phyloP scores from a whole-genome alignment of 2,113 vertebrate genomes.

The Aspiorhynchus laticeps region DNA sequence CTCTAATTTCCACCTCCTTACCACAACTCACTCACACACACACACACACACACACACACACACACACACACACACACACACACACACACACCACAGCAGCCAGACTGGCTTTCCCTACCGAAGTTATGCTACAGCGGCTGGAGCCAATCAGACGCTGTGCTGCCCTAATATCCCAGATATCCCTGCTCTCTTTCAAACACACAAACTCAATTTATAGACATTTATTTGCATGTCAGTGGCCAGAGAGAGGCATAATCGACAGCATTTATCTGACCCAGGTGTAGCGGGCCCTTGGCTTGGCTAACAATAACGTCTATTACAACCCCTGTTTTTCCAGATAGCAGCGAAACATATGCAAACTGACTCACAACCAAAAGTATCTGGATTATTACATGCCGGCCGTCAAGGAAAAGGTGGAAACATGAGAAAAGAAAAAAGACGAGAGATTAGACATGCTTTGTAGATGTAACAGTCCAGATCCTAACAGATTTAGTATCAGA shows the following conservation, averaged over 20 bases:
- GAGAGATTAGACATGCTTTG: conserved; percentile 69
- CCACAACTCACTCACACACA: background rate
- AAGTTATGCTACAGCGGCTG: conserved; percentile 91
- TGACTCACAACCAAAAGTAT: conserved; percentile 79
- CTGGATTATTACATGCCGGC: conserved; percentile 76
- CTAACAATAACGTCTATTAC: conserved; percentile 77
- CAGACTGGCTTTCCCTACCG: conserved; percentile 92
- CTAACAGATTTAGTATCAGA: conserved; percentile 67
- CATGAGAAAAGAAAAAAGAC: conserved; percentile 76
- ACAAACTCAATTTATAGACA: conserved; percentile 99
- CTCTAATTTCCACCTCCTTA: conserved; percentile 39
- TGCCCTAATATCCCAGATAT: conserved; percentile 98
- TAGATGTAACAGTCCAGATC: conserved; percentile 66
- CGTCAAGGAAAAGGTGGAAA: conserved; percentile 72
- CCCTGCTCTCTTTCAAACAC: conserved; percentile 91
- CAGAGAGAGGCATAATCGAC: conserved; percentile 93
- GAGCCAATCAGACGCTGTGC: conserved; percentile 95
- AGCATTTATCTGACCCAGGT: conserved; percentile 84
- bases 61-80: conserved; percentile 66
- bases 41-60: conserved; percentile 55
- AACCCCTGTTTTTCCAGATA: conserved; percentile 70
- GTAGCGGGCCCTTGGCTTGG: conserved; percentile 70
- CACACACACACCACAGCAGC: conserved; percentile 78
- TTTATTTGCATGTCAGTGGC: conserved; percentile 98
- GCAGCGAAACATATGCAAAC: conserved; percentile 66